Evolutionary conservation across 1,140 invertebrate species (phyloP).

Genomic region (Trialeurodes vaporariorum): DNA sequence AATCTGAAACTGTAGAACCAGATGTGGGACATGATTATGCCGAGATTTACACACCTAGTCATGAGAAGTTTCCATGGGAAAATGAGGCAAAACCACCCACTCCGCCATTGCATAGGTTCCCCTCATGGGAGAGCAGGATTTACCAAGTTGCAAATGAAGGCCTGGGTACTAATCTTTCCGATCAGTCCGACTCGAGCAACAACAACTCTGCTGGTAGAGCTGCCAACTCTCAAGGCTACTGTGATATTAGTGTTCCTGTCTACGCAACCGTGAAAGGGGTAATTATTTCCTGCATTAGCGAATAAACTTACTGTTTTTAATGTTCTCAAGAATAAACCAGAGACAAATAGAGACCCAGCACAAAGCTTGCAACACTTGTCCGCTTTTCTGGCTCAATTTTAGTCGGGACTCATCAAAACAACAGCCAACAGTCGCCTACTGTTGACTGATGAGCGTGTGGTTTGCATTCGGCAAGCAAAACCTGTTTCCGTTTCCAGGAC

Average conservation of each 20-base stretch:
- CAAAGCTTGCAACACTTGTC: too few relatives aligned
- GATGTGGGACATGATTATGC: constrained; percentile 73
- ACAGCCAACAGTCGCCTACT: too few relatives aligned
- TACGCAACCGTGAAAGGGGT: constrained; percentile 93
- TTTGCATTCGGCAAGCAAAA: too few relatives aligned
- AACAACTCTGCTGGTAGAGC: constrained; percentile 23
- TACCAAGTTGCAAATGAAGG: constrained; percentile 81
- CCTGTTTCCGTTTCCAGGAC: too few relatives aligned
- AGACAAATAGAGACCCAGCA: too few relatives aligned
- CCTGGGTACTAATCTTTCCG: constrained; percentile 39
- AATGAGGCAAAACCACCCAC: constrained; percentile 56
- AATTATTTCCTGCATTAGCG: too few relatives aligned
- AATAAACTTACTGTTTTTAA: too few relatives aligned
- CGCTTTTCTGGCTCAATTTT: too few relatives aligned
- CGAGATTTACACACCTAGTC: constrained; percentile 85
- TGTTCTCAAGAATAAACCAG: too few relatives aligned
- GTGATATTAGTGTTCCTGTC: constrained; percentile 81
- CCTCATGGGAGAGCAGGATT: constrained; percentile 89
- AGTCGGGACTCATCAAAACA: too few relatives aligned
- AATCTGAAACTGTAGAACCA: constrained; percentile 27
- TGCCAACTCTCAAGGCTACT: constrained; percentile 45
- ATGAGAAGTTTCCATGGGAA: constrained; percentile 44
- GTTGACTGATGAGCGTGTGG: too few relatives aligned
- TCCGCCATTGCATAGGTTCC: constrained; percentile 77
- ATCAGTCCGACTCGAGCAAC: constrained; percentile 37